Evolutionary conservation across 2,797 vertebrate genomes (phyloP).

Genomic region (Onychomys leucogaster): DNA sequence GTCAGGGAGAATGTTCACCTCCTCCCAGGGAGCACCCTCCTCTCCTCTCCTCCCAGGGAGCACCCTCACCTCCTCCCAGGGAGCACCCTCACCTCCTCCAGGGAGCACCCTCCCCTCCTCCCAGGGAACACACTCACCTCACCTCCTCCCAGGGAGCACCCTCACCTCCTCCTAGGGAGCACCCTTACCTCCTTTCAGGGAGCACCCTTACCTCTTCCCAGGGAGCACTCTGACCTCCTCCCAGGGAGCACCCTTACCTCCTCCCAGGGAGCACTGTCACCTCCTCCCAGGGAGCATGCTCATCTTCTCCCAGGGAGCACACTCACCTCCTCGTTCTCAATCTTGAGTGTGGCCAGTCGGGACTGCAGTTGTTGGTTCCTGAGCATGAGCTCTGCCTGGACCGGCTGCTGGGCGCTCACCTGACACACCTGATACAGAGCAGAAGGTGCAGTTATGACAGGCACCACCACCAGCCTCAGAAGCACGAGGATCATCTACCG

Average conservation of each 20-base stretch:
- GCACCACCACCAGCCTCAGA: background rate
- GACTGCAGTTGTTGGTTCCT: slow-evolving; percentile 98
- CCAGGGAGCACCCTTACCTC: too few species aligned
- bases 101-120: slow-evolving; percentile 60
- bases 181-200: slow-evolving; percentile 92
- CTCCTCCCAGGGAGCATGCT: slow-evolving; percentile 89
- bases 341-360: slow-evolving; percentile 96
- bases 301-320: background rate
- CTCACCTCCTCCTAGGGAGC: slow-evolving; percentile 93
- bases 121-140: slow-evolving; percentile 90
- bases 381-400: slow-evolving; percentile 96
- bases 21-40: slow-evolving; percentile 80
- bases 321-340: slow-evolving; percentile 98
- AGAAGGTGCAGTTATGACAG: slow-evolving; percentile 61
- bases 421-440: slow-evolving; percentile 93
- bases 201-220: background rate
- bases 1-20: background rate
- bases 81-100: background rate
- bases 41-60: slow-evolving; percentile 94
- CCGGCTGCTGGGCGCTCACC: slow-evolving; percentile 95
- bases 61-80: background rate
- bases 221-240: background rate
- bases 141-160: background rate
- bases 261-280: slow-evolving; percentile 85
- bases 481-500: fast-evolving